Percentiles rank a stretch among this genome's conserved stretches.
These are phyloP conservation scores for Chondrosia reniformis DNA, from an alignment of 37 sponge, comb jelly and placozoan genomes.

Conservation along the genomic window DNA sequence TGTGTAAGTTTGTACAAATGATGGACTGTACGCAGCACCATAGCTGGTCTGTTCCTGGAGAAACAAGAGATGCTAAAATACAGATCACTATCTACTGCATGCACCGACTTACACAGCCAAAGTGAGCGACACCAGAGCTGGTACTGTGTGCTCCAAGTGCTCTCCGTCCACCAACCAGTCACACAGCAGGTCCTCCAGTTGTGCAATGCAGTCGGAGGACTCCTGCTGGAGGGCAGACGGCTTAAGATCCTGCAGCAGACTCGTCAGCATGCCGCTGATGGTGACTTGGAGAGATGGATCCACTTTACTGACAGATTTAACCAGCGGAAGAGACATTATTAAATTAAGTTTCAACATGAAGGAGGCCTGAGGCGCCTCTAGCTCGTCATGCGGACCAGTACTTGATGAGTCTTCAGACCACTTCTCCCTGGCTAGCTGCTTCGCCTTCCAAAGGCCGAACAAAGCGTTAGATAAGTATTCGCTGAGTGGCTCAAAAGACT, in stretches of 20 bases:
- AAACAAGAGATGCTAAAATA: neutral
- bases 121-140: conserved; percentile 71
- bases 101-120: conserved; percentile 69
- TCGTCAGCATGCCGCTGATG: conserved; percentile 58
- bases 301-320: conserved; percentile 71
- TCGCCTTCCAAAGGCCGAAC: conserved; percentile 59
- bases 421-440: conserved; percentile 15
- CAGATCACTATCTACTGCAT: neutral
- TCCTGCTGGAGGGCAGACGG: conserved; percentile 82
- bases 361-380: neutral
- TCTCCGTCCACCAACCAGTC: conserved; percentile 67
- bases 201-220: conserved; percentile 75
- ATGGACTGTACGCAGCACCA: conserved; percentile 63
- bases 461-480: conserved; percentile 84
- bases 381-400: neutral
- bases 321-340: conserved; percentile 79
- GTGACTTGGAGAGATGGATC: conserved; percentile 64
- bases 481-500: conserved; percentile 58
- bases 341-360: conserved; percentile 43
- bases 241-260: conserved; percentile 67
- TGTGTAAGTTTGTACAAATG: conserved; percentile 39
- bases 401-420: neutral
- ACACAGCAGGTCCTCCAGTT: conserved; percentile 79
- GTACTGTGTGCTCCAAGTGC: conserved; percentile 55
- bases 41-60: conserved; percentile 49